These are phyloP conservation scores for Plodia interpunctella DNA, from an alignment of 1,140 invertebrate species.

Conservation along the genomic window DNA sequence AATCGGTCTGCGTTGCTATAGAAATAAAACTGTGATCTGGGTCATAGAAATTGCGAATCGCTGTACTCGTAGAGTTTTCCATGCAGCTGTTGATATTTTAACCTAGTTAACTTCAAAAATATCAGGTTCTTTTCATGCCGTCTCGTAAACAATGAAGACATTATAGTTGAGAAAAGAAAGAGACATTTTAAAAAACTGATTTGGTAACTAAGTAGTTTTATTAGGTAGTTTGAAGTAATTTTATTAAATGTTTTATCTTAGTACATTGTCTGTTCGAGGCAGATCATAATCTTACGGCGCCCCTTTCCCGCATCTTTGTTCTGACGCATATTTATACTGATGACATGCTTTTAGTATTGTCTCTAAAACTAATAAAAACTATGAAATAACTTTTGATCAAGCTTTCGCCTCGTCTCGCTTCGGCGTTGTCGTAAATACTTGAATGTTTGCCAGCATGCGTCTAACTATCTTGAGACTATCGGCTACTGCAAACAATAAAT, in stretches of 20 bases:
- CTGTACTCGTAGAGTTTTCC: conserved; percentile 30
- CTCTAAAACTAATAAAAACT: no score
- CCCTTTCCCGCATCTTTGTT: not conserved
- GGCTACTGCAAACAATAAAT: conserved; percentile 7
- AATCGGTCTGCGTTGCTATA: conserved; percentile 33
- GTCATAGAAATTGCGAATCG: conserved; percentile 30
- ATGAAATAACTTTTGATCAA: no score
- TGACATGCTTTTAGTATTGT: not conserved
- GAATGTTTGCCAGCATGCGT: conserved; percentile 2
- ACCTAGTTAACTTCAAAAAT: not conserved
- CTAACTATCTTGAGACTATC: conserved; percentile 4
- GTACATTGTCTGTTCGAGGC: no score
- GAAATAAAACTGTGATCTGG: conserved; percentile 41
- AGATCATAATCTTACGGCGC: no score
- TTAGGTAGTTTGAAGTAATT: no score
- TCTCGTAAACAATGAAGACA: no score
- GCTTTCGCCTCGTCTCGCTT: not conserved
- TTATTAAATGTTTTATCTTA: no score
- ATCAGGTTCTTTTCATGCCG: not conserved
- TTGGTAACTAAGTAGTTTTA: no score
- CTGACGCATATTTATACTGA: not conserved
- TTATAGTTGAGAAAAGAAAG: no score
- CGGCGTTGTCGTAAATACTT: not conserved
- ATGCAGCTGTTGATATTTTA: conserved; percentile 20
- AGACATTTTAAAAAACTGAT: no score